Evolutionary conservation across 2,888 invertebrate species (phyloP), one percentile per base, ranked within the genome.

Genomic region (Melanchra persicariae): DNA sequence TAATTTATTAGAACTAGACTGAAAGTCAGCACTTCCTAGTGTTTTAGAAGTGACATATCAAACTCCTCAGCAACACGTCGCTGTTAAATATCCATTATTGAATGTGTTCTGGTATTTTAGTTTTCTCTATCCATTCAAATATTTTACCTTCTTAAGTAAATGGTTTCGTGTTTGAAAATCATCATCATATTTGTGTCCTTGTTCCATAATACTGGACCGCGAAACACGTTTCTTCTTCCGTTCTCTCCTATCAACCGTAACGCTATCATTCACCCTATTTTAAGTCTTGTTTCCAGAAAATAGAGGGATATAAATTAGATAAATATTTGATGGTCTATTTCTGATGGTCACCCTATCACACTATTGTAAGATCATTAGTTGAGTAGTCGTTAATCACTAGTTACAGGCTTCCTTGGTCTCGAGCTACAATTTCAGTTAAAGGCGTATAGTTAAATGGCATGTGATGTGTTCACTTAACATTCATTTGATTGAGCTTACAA

Each of bases 321-420:
- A 1, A n/a, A 37, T 7, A 8, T 45, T 45, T 8, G 0, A 43
- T 45, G 7, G 12, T 4, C 6, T 65, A 45, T 19, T 51, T 26
- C 9, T 59, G 7, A n/a, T 76, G 75, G 84, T 74, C 51, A 72
- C 82, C 67, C 74, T 79, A 71, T 66, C 66, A 76, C 74, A 77
- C 65, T 43, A 40, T 62, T 59, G 26, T 61, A 40, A 67, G 69
- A 76, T 70, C 68, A 85, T 80, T n/a, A 51, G 68, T 69, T 77
- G 37, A 64, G 62, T 83, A 70, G 74, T 81, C 59, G 40, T 62
- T 84, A 85, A 85, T 86, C 74, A 75, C 54, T 51, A 72, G 67
- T 62, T 74, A 45, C 19, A 63, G 34, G 24, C 49, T 82, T 76
- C 66, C 54, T 69, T 60, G 58, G 40, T 61, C 37, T 26, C 17